These are phyloP conservation scores for Ophion obscuratus DNA, from an alignment of 2,888 invertebrate genomes.

Conservation along the genomic window DNA sequence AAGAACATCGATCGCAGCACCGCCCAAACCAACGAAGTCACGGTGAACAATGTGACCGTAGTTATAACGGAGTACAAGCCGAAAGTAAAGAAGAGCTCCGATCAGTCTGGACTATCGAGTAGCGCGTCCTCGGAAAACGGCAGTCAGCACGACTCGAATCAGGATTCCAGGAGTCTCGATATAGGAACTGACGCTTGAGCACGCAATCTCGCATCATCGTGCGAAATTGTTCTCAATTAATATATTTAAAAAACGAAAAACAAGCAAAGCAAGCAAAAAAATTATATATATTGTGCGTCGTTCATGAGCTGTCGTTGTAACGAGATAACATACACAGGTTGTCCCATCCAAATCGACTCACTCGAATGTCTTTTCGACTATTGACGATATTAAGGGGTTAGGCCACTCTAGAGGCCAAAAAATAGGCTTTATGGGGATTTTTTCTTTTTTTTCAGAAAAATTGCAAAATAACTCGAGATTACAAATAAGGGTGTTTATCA, in stretches of 20 bases:
- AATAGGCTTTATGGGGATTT: no score
- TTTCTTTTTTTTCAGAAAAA: no score
- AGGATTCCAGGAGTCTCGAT: constrained; percentile 84
- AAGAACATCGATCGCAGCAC: constrained; percentile 97
- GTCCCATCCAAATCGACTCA: not conserved
- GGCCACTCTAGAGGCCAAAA: no score
- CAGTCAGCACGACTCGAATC: constrained; percentile 85
- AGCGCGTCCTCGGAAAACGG: constrained; percentile 85
- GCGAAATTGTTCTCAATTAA: constrained; percentile 37
- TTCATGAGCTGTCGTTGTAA: constrained; percentile 69
- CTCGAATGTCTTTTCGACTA: not conserved
- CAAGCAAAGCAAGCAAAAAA: constrained; percentile 71
- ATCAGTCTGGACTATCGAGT: constrained; percentile 84
- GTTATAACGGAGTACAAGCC: constrained; percentile 98
- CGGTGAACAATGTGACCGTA: constrained; percentile 98
- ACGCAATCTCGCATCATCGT: constrained; percentile 59
- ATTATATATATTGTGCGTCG: constrained; percentile 75
- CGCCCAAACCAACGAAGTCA: constrained; percentile 97
- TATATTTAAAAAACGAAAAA: constrained; percentile 30
- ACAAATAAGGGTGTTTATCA: no score
- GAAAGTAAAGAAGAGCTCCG: constrained; percentile 85
- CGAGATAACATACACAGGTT: constrained; percentile 46
- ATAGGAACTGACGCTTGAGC: constrained; percentile 83
- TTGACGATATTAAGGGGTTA: not conserved
- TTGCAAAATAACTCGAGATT: no score